A percentile compares a stretch with the other conserved stretches of the same genome.
Conservation (phyloP, 1,140 invertebrate genomes). For the Heliconius himera region DNA sequence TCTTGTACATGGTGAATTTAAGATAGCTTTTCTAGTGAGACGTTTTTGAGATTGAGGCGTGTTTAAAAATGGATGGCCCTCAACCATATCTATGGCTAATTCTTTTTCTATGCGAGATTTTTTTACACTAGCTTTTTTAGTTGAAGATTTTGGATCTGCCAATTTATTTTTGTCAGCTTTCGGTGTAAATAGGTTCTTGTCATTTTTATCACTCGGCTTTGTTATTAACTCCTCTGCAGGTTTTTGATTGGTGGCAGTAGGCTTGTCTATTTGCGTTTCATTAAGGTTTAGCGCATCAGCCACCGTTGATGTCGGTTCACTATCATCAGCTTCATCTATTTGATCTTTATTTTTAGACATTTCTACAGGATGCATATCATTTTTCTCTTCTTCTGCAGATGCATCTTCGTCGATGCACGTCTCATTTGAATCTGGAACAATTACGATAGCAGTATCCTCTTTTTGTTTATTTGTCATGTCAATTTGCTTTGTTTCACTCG, state of each 20-base stretch:
- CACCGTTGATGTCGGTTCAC: not conserved
- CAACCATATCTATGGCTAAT: slow-evolving; percentile 75
- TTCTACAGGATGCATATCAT: not conserved
- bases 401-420: not conserved
- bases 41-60: slow-evolving; percentile 52
- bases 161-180: slow-evolving; percentile 29
- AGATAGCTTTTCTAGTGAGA: slow-evolving; percentile 55
- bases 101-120: slow-evolving; percentile 71
- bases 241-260: not conserved
- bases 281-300: not conserved
- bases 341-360: not conserved
- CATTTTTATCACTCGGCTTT: not conserved
- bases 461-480: not conserved
- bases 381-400: not conserved
- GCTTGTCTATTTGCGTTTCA: not conserved
- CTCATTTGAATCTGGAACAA: slow-evolving; percentile 5
- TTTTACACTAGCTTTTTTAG: slow-evolving; percentile 52
- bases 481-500: not conserved
- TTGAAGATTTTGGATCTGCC: slow-evolving; percentile 38
- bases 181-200: not conserved
- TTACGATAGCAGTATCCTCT: not conserved
- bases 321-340: not conserved
- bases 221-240: not conserved
- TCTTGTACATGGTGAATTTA: slow-evolving; percentile 45
- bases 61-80: slow-evolving; percentile 73